Evolutionary conservation across 2,113 vertebrate species (phyloP), one percentile per base, ranked within the genome.

Genomic region (Sclerurus mexicanus): DNA sequence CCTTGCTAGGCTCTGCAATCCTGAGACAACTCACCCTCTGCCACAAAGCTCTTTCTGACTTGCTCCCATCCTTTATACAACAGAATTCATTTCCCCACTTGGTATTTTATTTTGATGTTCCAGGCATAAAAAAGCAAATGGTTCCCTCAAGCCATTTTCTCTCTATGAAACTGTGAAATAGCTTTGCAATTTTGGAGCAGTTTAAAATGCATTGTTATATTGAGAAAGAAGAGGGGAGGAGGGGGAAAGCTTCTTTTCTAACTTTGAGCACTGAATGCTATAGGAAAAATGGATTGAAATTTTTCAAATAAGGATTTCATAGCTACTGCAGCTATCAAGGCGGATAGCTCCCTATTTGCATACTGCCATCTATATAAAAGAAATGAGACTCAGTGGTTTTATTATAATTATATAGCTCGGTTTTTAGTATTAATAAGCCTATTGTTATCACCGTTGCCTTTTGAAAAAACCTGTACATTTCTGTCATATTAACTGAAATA

Each of bases 81-180:
- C 74, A 73, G 87, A 97, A 97, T 97, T 97, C 93, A 91, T 97
- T 97, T 98, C 97, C 93, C 96, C 87, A 62, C 87, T 96, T 96
- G 96, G 94, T 96, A 96, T 97, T 98, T 98, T 97, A 97, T 97
- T 98, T 98, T 98, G 97, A 97, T 97, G 95, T 97, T 98, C 93
- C 63, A 92, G 95, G 95, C 96, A 96, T 96, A 97, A 98, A 96
- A 97, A 98, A 97, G 85, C 93, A 97, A 97, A 98, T 95, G 95
- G 96, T 97, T 97, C 96, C 97, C 97, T 94, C 94, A 89, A 98
- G 98, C 97, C 93, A 98, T 98, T 98, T 97, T 95, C 90, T 95
- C 95, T 97, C 95, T 95, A 87, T 33, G 79, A 97, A 98, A 96
- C 94, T 95, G 96, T 93, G 97, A 98, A 98, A 98, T 97, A 96